Evolutionary conservation across 2,888 invertebrate genomes (phyloP).

Genomic region (Zeuzera pyrina): DNA sequence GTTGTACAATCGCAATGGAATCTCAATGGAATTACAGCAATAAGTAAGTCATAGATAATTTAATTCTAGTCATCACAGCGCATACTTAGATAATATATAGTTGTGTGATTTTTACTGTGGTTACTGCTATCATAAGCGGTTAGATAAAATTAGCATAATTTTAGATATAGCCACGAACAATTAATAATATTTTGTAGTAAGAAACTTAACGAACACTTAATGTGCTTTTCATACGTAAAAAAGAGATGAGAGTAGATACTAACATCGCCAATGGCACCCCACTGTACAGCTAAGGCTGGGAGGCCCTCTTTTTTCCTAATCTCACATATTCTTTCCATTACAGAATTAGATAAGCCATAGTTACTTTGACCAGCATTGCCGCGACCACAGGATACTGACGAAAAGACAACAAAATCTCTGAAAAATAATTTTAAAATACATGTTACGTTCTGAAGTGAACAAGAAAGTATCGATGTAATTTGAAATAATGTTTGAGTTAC

Average conservation of each 20-base stretch:
- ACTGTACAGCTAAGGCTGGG: slow-evolving; percentile 89
- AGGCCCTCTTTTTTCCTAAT: slow-evolving; percentile 77
- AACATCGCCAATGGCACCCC: slow-evolving; percentile 95
- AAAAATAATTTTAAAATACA: background rate
- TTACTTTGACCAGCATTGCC: slow-evolving; percentile 94
- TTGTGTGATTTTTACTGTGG: background rate
- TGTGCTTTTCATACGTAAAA: too few species aligned
- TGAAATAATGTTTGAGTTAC: slow-evolving; percentile 26
- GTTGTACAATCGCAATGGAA: too few species aligned
- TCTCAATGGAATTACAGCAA: too few species aligned
- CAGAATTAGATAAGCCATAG: slow-evolving; percentile 92
- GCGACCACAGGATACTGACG: slow-evolving; percentile 91
- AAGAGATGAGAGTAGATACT: slow-evolving; percentile 42
- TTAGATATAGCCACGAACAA: too few species aligned
- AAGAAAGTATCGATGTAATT: background rate
- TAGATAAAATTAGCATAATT: too few species aligned
- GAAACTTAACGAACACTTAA: too few species aligned
- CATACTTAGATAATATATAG: too few species aligned
- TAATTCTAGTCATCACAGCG: too few species aligned
- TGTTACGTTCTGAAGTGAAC: background rate
- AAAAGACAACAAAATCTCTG: slow-evolving; percentile 90
- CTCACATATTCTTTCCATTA: slow-evolving; percentile 92
- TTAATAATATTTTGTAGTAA: too few species aligned
- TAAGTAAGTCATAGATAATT: too few species aligned
- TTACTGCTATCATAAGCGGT: background rate